These are phyloP conservation scores for Apostichopus californicus DNA, from an alignment of 35 echinoderm and acorn worm genomes.

Conservation along the genomic window DNA sequence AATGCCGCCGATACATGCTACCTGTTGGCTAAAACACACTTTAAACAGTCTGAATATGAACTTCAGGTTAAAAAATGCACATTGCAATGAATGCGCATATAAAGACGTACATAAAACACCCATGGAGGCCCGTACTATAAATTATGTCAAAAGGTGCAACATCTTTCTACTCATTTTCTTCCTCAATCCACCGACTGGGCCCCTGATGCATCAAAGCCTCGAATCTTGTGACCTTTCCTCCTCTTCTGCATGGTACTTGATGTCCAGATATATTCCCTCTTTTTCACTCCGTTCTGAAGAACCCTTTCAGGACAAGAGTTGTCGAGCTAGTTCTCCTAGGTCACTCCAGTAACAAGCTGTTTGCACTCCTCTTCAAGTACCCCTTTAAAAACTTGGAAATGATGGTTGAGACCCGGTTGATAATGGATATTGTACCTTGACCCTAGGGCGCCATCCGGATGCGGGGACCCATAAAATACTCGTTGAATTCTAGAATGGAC, in stretches of 20 bases:
- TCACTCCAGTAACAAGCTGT: slow-evolving; percentile 9
- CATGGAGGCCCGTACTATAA: too few species aligned
- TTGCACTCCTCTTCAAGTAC: slow-evolving; percentile 60
- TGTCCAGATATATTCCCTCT: neutral
- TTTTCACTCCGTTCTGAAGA: neutral
- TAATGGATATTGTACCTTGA: slow-evolving; percentile 80
- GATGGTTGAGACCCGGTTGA: slow-evolving; percentile 79
- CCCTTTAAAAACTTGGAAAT: slow-evolving; percentile 82
- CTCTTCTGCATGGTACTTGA: neutral
- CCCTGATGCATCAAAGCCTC: too few species aligned
- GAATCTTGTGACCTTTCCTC: neutral
- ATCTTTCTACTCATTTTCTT: too few species aligned
- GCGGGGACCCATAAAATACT: slow-evolving; percentile 75
- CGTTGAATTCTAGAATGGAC: slow-evolving; percentile 82
- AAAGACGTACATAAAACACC: too few species aligned
- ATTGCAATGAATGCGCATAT: too few species aligned
- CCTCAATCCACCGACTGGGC: too few species aligned
- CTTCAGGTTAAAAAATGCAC: too few species aligned
- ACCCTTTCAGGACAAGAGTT: too few species aligned
- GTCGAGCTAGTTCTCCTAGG: neutral
- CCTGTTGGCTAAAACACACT: too few species aligned
- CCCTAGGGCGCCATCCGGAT: slow-evolving; percentile 80
- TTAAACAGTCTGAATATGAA: too few species aligned
- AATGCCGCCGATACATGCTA: too few species aligned
- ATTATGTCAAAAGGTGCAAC: too few species aligned